These are phyloP conservation scores for Thalassophryne amazonica DNA, from an alignment of 2,797 vertebrate species.

Conservation along the genomic window DNA sequence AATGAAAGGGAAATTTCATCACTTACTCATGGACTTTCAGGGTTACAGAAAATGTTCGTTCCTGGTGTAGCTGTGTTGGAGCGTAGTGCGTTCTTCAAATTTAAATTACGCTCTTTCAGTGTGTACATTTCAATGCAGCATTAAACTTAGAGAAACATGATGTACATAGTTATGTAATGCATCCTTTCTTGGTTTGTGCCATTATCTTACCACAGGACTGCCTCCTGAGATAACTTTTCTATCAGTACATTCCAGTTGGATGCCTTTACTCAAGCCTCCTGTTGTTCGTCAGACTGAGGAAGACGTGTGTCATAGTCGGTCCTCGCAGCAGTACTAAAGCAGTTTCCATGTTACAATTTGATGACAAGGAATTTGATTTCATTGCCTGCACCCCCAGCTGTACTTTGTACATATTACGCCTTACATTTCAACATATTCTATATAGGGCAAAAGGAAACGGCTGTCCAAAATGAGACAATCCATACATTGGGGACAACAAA, in stretches of 20 bases:
- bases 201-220: conserved; percentile 61
- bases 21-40: neutral
- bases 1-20: neutral
- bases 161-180: conserved; percentile 60
- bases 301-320: conserved; percentile 25
- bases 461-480: conserved; percentile 76
- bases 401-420: conserved; percentile 53
- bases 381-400: no score
- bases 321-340: conserved; percentile 23
- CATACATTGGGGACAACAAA: conserved; percentile 60
- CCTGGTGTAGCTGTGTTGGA: neutral
- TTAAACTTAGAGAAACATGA: conserved; percentile 29
- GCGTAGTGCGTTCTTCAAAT: neutral
- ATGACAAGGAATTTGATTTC: no score
- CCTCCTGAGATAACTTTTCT: conserved; percentile 68
- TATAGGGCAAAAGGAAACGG: conserved; percentile 56
- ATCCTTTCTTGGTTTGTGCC: conserved; percentile 48
- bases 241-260: conserved; percentile 79
- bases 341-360: conserved; percentile 3
- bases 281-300: conserved; percentile 29
- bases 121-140: conserved; percentile 25
- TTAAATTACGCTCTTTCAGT: conserved; percentile 16
- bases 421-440: conserved; percentile 69
- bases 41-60: neutral
- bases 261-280: conserved; percentile 69